Conservation (phyloP, 2,888 invertebrate genomes). For the Noctua fimbriata region DNA sequence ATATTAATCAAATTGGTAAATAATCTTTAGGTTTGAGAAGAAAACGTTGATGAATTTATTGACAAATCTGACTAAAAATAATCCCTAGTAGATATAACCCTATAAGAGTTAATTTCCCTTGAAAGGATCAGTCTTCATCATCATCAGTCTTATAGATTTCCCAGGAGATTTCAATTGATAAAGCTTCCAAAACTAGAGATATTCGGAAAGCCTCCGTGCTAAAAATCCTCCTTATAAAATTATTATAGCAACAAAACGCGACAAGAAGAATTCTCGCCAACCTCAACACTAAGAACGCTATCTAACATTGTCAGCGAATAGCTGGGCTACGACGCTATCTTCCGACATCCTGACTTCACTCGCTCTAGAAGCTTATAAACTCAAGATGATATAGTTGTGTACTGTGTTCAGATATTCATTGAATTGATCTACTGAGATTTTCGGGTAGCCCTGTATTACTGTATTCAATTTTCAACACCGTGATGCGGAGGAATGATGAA, state of each 20-base stretch:
- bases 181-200: no score
- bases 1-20: neutral
- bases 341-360: slow-evolving; percentile 45
- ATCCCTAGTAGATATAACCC: neutral
- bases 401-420: no score
- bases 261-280: neutral
- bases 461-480: no score
- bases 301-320: slow-evolving; percentile 33
- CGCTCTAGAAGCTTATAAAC: slow-evolving; percentile 17
- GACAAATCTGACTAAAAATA: neutral
- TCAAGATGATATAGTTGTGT: no score
- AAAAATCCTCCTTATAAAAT: neutral
- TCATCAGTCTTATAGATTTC: neutral
- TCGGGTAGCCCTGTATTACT: no score
- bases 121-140: neutral
- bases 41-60: neutral
- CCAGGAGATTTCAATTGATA: neutral
- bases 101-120: neutral
- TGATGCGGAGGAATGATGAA: no score
- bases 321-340: slow-evolving; percentile 36
- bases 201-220: neutral
- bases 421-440: no score
- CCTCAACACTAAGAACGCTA: slow-evolving; percentile 20
- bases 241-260: neutral
- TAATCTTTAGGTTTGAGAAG: neutral